A percentile compares a stretch with the other conserved stretches of the same genome.
Evolutionary conservation across 2,113 vertebrate genomes (phyloP).

Genomic region (Strix aluco): DNA sequence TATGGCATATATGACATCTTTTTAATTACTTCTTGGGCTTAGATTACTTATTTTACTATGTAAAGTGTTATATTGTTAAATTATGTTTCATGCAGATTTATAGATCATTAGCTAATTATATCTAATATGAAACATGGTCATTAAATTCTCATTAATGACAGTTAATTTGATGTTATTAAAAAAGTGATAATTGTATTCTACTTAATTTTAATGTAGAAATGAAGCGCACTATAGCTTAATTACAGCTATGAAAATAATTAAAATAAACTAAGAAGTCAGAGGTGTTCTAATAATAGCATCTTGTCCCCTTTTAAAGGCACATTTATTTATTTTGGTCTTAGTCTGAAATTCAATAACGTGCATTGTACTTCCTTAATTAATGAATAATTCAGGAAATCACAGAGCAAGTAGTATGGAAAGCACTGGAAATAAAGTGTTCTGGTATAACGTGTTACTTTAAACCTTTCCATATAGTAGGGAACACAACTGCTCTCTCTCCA

Average conservation of each 20-base stretch:
- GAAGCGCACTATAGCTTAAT: conserved; percentile 45
- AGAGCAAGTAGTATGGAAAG: background rate
- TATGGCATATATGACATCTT: background rate
- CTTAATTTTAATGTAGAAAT: conserved; percentile 49
- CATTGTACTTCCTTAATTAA: background rate
- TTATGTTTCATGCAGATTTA: conserved; percentile 61
- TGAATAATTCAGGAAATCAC: conserved; percentile 3
- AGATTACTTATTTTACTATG: conserved; percentile 42
- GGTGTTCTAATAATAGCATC: background rate
- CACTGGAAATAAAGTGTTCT: background rate
- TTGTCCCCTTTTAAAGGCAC: background rate
- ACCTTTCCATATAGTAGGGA: background rate
- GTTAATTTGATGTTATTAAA: conserved; percentile 55
- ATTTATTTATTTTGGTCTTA: background rate
- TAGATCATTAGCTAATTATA: conserved; percentile 69
- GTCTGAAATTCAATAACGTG: background rate
- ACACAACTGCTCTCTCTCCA: background rate
- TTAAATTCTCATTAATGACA: conserved; percentile 65
- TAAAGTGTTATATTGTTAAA: conserved; percentile 43
- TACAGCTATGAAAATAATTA: conserved; percentile 38
- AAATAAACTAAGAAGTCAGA: conserved; percentile 4
- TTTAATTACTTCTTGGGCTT: conserved; percentile 26
- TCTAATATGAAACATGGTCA: conserved; percentile 46
- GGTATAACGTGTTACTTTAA: background rate
- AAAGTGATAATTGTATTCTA: conserved; percentile 53